These are phyloP conservation scores for Anarhynchus alexandrinus DNA, from an alignment of 2,113 vertebrate genomes.

Conservation along the genomic window DNA sequence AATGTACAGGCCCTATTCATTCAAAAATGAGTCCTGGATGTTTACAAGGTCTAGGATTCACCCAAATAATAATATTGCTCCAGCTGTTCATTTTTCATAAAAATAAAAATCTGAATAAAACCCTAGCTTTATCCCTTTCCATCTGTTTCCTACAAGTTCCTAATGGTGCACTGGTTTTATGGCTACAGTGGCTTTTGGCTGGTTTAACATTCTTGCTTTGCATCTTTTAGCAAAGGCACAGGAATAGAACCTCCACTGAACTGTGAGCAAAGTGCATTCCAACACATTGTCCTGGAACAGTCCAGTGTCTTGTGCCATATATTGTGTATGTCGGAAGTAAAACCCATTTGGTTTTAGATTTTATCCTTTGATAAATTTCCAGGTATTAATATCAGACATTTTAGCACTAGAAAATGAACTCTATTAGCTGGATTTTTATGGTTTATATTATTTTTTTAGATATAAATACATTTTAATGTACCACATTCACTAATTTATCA, in stretches of 20 bases:
- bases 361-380: neutral
- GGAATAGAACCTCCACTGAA: neutral
- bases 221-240: neutral
- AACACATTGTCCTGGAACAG: neutral
- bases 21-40: neutral
- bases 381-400: neutral
- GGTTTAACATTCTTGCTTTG: neutral
- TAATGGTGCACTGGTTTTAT: neutral
- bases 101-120: slow-evolving; percentile 17
- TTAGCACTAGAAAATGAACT: neutral
- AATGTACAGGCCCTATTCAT: neutral
- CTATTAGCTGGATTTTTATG: neutral
- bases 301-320: neutral
- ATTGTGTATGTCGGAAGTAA: neutral
- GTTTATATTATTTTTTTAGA: neutral
- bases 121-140: neutral
- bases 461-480: neutral
- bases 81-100: slow-evolving; percentile 28
- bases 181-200: neutral
- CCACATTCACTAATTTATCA: neutral
- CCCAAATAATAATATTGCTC: neutral
- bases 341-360: neutral
- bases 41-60: neutral
- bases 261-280: neutral
- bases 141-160: neutral